Percentiles rank a stretch among this genome's conserved stretches.
phyloP scores from a whole-genome alignment of 2,888 invertebrate species.

The Elysia crispata region DNA sequence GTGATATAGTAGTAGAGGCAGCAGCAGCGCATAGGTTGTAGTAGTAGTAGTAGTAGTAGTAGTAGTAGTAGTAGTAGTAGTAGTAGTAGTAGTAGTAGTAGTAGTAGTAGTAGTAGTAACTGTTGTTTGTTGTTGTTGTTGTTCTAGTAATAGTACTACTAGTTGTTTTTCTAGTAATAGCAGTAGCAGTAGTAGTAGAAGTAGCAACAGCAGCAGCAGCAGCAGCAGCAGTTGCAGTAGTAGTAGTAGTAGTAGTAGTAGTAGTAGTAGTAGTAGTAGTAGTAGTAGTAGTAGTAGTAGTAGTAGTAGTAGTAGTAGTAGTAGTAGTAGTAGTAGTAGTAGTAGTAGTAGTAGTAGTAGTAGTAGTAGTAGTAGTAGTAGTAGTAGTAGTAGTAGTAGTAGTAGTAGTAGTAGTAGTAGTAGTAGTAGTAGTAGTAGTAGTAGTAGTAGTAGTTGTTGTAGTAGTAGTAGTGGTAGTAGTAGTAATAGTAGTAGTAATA shows the following conservation, averaged over 20 bases:
- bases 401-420: slow-evolving; percentile 5
- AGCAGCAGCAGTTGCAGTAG: slow-evolving; percentile 50
- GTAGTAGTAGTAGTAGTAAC: slow-evolving; percentile 9
- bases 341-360: slow-evolving; percentile 9
- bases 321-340: not conserved
- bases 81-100: slow-evolving; percentile 9
- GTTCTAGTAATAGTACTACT: not conserved
- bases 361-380: slow-evolving; percentile 10
- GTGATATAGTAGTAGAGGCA: not conserved
- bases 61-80: slow-evolving; percentile 9
- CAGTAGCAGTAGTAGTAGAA: slow-evolving; percentile 10
- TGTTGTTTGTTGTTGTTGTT: too few species aligned
- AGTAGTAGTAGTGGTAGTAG: not conserved
- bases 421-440: slow-evolving; percentile 2
- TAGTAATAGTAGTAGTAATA: slow-evolving; percentile 18
- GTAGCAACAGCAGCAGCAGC: too few species aligned
- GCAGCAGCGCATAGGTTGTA: too few species aligned
- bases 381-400: slow-evolving; percentile 13
- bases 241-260: slow-evolving; percentile 49
- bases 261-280: slow-evolving; percentile 22
- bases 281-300: slow-evolving; percentile 10
- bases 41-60: slow-evolving; percentile 9
- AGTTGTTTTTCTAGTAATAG: not conserved
- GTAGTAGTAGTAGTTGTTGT: not conserved
- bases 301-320: slow-evolving; percentile 5